Evolutionary conservation across 2,113 vertebrate genomes (phyloP).

Genomic region (Todiramphus chloris): DNA sequence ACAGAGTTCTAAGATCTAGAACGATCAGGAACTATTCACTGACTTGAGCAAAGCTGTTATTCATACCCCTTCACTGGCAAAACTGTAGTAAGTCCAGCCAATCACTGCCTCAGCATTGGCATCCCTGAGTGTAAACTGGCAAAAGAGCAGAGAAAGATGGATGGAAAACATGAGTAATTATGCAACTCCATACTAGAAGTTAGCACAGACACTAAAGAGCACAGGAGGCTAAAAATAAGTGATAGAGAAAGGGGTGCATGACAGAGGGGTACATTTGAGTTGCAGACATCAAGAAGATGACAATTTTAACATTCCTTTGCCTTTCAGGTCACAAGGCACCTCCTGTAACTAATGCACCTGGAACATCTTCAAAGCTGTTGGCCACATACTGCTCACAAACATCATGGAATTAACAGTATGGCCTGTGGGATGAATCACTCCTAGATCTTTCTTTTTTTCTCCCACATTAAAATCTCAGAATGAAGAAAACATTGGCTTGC

Average conservation of each 20-base stretch:
- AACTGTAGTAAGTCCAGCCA: background rate
- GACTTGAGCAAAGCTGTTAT: background rate
- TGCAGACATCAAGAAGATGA: background rate
- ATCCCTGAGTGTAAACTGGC: background rate
- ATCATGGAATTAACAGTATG: background rate
- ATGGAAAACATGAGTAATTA: background rate
- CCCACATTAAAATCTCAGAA: background rate
- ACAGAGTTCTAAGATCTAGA: background rate
- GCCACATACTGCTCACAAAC: background rate
- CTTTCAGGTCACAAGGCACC: background rate
- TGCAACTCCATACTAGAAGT: fast-evolving
- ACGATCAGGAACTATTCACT: background rate
- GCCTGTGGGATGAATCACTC: background rate
- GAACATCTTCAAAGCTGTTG: background rate
- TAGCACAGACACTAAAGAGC: background rate
- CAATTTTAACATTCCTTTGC: background rate
- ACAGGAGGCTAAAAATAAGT: background rate
- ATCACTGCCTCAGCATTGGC: background rate
- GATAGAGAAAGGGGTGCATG: background rate
- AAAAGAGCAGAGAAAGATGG: background rate
- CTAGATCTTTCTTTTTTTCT: background rate
- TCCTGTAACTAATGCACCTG: background rate
- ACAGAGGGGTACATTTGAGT: background rate
- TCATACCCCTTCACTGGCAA: background rate
- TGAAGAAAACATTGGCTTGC: background rate